Conservation (phyloP, 2,113 vertebrate species). For the Coturnix japonica region DNA sequence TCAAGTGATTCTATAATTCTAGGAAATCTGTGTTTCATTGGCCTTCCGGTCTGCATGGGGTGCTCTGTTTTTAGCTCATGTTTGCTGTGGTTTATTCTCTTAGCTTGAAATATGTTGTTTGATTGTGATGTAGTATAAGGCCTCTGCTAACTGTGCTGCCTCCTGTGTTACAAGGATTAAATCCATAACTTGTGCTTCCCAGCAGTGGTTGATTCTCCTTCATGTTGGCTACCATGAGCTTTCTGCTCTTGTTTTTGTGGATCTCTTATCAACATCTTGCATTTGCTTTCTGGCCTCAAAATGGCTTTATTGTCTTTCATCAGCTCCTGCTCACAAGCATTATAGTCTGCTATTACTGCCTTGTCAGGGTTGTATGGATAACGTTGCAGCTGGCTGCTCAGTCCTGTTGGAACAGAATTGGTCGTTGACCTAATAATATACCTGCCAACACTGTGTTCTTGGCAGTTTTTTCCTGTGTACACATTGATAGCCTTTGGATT, state of each 20-base stretch:
- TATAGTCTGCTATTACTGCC: slow-evolving; percentile 4
- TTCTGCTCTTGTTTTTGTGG: neutral
- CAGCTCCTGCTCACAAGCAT: neutral
- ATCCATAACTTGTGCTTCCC: neutral
- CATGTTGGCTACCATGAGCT: neutral
- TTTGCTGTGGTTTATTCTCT: neutral
- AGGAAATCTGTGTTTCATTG: neutral
- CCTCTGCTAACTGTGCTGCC: neutral
- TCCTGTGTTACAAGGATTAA: neutral
- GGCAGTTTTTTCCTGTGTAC: slow-evolving; percentile 26
- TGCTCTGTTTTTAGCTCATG: neutral
- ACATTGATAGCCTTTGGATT: neutral
- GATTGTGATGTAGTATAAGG: neutral
- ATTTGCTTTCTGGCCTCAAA: neutral
- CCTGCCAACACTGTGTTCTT: neutral
- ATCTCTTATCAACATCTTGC: neutral
- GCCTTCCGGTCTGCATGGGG: neutral
- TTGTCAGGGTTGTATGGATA: slow-evolving; percentile 24
- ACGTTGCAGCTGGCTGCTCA: slow-evolving; percentile 12
- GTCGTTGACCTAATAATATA: neutral
- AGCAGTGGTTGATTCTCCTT: neutral
- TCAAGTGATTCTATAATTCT: no score
- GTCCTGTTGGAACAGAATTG: slow-evolving; percentile 16
- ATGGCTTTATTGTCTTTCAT: neutral
- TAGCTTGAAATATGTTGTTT: neutral